Evolutionary conservation across 2,888 invertebrate species (phyloP).

Genomic region (Elegia similella): DNA sequence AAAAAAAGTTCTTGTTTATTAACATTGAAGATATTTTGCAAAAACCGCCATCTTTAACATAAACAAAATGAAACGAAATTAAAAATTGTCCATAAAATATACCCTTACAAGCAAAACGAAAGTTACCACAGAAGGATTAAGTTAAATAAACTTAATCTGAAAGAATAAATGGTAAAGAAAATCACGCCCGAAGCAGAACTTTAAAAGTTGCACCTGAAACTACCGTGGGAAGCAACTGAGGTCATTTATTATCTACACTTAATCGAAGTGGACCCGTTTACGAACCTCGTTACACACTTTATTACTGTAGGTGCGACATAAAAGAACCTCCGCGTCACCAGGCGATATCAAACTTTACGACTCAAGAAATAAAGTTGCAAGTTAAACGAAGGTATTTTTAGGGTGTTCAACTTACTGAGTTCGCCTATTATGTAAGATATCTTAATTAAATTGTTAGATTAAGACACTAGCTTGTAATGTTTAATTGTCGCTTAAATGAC

Average conservation of each 20-base stretch:
- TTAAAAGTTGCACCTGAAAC: slow-evolving; percentile 17
- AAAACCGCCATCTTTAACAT: too few relatives aligned
- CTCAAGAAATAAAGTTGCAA: slow-evolving; percentile 25
- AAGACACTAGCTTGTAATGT: slow-evolving; percentile 23
- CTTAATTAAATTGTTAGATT: slow-evolving; percentile 33
- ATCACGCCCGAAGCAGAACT: neutral
- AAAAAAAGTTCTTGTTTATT: too few relatives aligned
- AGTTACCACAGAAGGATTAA: too few relatives aligned
- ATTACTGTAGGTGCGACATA: slow-evolving; percentile 32
- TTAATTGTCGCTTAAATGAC: slow-evolving; percentile 19
- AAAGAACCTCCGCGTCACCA: slow-evolving; percentile 28
- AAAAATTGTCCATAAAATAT: too few relatives aligned
- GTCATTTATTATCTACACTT: slow-evolving; percentile 32
- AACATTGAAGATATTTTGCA: too few relatives aligned
- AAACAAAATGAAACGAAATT: too few relatives aligned
- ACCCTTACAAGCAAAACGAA: too few relatives aligned
- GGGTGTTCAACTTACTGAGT: slow-evolving; percentile 27
- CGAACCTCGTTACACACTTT: slow-evolving; percentile 30
- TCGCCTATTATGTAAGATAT: slow-evolving; percentile 26
- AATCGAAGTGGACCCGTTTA: slow-evolving; percentile 34
- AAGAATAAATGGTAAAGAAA: neutral
- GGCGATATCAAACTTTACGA: slow-evolving; percentile 26
- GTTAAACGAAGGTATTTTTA: slow-evolving; percentile 24
- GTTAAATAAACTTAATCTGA: neutral
- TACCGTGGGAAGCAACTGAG: slow-evolving; percentile 25